A percentile compares a stretch with the other conserved stretches of the same genome.
These are phyloP conservation scores for Formica aserva DNA, from an alignment of 2,888 invertebrate species.

Conservation along the genomic window DNA sequence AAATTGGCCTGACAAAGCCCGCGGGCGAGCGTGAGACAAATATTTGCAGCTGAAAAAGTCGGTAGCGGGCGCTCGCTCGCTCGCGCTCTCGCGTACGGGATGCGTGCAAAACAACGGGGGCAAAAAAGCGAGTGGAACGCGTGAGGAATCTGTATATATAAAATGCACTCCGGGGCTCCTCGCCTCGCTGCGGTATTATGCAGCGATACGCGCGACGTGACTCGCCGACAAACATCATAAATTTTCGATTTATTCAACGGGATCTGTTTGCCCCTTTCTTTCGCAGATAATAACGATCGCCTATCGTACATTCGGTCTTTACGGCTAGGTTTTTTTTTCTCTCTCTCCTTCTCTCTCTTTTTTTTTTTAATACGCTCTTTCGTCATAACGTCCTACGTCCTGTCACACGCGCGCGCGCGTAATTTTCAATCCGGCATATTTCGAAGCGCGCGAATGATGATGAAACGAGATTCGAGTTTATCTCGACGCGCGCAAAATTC, in stretches of 20 bases:
- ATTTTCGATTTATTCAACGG: slow-evolving; percentile 77
- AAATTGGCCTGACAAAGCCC: slow-evolving; percentile 74
- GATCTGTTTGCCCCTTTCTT: slow-evolving; percentile 70
- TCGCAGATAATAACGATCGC: slow-evolving; percentile 66
- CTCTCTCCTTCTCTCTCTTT: too few species aligned
- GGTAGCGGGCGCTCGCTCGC: slow-evolving; percentile 56
- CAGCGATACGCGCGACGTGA: slow-evolving; percentile 67
- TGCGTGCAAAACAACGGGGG: slow-evolving; percentile 72
- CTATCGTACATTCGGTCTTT: slow-evolving; percentile 5
- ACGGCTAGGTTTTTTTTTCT: background rate
- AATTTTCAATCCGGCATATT: background rate
- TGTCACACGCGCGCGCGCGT: slow-evolving; percentile 3
- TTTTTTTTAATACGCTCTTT: background rate
- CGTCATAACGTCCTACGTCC: background rate
- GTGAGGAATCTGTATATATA: slow-evolving; percentile 72
- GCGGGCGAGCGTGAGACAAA: slow-evolving; percentile 73
- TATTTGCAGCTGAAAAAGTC: slow-evolving; percentile 74
- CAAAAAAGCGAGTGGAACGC: slow-evolving; percentile 71
- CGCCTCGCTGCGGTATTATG: slow-evolving; percentile 71
- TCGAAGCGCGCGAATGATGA: background rate
- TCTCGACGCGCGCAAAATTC: slow-evolving; percentile 17
- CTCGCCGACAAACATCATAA: slow-evolving; percentile 77
- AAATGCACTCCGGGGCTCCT: slow-evolving; percentile 62
- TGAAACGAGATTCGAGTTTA: slow-evolving; percentile 27
- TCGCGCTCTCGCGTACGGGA: slow-evolving; percentile 45